Evolutionary conservation across 2,113 vertebrate species (phyloP).

Genomic region (Sorex fumeus): DNA sequence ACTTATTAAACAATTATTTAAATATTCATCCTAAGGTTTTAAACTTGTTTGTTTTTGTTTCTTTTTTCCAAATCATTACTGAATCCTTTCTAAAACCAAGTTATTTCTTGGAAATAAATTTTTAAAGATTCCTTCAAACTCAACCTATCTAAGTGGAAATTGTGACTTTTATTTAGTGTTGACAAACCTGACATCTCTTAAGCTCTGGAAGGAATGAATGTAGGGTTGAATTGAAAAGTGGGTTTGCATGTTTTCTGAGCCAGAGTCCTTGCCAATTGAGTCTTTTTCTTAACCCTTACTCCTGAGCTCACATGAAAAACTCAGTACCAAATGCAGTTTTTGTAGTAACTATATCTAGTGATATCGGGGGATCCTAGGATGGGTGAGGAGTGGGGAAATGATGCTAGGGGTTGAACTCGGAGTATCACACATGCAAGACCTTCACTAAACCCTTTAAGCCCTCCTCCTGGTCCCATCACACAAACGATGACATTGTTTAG

Average conservation of each 20-base stretch:
- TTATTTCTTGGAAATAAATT: not conserved
- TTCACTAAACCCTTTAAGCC: too few species aligned
- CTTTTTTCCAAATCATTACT: not conserved
- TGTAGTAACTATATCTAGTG: too few species aligned
- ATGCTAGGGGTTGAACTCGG: too few species aligned
- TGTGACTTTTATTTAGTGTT: not conserved
- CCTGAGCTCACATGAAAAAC: not conserved
- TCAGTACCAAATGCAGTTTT: not conserved
- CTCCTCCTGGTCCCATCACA: not conserved
- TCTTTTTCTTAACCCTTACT: constrained; percentile 34
- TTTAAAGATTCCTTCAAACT: not conserved
- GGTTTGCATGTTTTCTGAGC: constrained; percentile 4
- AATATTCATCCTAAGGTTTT: constrained; percentile 37
- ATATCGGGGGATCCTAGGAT: too few species aligned
- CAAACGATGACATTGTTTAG: not conserved
- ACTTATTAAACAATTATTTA: constrained; percentile 48
- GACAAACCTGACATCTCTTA: constrained; percentile 18
- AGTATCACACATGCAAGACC: too few species aligned
- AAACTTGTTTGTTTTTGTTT: constrained; percentile 1
- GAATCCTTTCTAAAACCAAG: constrained; percentile 23
- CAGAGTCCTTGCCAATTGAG: constrained; percentile 47
- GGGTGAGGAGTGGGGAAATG: too few species aligned
- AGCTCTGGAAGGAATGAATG: not conserved
- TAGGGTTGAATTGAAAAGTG: constrained; percentile 31
- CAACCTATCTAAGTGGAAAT: constrained; percentile 22